Percentiles rank a stretch among this genome's conserved stretches.
These are phyloP conservation scores for Ploceus nigricollis DNA, from an alignment of 2,113 vertebrate genomes.

Conservation along the genomic window DNA sequence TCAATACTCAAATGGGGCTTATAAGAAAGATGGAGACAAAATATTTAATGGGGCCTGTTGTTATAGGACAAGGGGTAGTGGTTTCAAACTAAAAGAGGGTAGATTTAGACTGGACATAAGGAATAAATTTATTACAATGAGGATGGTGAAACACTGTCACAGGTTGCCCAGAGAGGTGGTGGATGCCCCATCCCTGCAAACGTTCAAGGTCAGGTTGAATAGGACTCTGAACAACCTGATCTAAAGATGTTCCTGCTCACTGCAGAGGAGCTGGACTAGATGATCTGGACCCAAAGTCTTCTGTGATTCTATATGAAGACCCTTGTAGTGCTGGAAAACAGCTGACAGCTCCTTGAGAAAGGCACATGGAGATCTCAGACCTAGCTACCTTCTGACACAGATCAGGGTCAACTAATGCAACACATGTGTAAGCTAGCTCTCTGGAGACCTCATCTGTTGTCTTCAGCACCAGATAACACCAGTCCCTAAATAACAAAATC, in stretches of 20 bases:
- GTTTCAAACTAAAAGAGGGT: neutral
- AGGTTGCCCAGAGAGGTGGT: neutral
- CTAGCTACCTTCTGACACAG: neutral
- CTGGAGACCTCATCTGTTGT: neutral
- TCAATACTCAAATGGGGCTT: fast-evolving
- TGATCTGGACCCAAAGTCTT: neutral
- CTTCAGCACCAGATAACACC: neutral
- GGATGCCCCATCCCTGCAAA: neutral
- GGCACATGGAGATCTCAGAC: neutral
- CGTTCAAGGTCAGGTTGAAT: neutral
- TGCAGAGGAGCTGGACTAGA: neutral
- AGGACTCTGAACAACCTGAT: neutral
- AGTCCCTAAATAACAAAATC: fast-evolving
- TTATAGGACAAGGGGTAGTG: neutral
- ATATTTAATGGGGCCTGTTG: neutral
- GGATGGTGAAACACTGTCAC: neutral
- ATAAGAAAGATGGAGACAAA: neutral
- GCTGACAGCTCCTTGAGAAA: neutral
- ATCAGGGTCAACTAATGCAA: neutral
- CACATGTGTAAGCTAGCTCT: neutral
- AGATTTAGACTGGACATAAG: neutral
- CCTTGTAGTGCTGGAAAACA: neutral
- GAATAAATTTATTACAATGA: neutral
- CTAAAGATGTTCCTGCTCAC: neutral
- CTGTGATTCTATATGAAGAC: neutral